Percentiles rank a stretch among this genome's conserved stretches.
phyloP scores from a whole-genome alignment of 2,888 invertebrate species.

The Choreutis nemorana region DNA sequence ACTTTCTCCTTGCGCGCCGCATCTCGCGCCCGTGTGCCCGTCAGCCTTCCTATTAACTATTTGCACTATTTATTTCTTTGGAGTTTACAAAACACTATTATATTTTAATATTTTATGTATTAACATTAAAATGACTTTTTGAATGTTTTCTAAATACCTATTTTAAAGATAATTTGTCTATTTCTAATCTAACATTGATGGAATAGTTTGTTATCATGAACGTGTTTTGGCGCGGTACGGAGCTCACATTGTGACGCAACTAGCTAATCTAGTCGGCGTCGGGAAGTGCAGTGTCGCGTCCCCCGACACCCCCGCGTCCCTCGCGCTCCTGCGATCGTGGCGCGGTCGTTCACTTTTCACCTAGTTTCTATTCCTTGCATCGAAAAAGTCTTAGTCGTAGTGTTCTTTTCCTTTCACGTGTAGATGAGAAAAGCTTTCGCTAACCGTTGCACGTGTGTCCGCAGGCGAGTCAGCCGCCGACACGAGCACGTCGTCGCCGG shows the following conservation, averaged over 20 bases:
- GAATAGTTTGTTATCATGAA: no score
- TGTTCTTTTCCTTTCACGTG: constrained; percentile 39
- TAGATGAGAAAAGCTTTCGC: constrained; percentile 22
- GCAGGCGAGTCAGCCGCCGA: constrained; percentile 92
- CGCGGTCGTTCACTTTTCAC: constrained; percentile 64
- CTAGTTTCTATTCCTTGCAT: constrained; percentile 62
- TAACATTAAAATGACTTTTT: not conserved
- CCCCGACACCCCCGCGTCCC: constrained; percentile 56
- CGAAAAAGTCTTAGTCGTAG: constrained; percentile 44
- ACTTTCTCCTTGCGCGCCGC: constrained; percentile 54
- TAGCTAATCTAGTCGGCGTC: constrained; percentile 65
- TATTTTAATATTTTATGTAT: no score
- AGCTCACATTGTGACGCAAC: constrained; percentile 58
- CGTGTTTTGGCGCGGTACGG: constrained; percentile 28
- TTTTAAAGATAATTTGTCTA: not conserved
- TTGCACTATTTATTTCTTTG: constrained; percentile 22
- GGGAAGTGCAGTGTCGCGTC: constrained; percentile 67
- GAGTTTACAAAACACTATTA: no score
- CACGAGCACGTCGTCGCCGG: constrained; percentile 92
- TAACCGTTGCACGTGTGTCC: constrained; percentile 41
- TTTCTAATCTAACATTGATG: constrained; percentile 13
- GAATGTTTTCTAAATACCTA: not conserved
- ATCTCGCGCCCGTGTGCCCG: constrained; percentile 30
- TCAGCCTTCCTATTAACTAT: constrained; percentile 36
- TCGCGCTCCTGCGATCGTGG: constrained; percentile 48